Evolutionary conservation across 2,888 invertebrate species (phyloP).

Genomic region (Cryptosula pallasiana): DNA sequence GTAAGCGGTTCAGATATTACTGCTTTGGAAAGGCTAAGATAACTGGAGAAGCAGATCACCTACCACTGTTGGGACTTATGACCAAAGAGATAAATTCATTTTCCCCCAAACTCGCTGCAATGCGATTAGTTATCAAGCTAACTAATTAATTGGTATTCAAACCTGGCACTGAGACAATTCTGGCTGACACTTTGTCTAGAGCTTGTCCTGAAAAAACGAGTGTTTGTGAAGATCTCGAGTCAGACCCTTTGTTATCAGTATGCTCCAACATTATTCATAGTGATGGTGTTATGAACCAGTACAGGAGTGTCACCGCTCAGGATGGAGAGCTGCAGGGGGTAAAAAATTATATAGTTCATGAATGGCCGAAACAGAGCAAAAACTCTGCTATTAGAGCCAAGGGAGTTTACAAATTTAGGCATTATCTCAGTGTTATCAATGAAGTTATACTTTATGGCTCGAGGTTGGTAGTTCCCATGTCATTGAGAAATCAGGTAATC

Average conservation of each 20-base stretch:
- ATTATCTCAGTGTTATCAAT: neutral
- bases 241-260: neutral
- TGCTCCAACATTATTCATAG: neutral
- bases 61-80: neutral
- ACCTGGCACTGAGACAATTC: neutral
- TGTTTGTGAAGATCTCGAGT: neutral
- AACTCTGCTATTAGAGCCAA: neutral
- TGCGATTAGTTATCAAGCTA: neutral
- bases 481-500: neutral
- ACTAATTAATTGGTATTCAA: neutral
- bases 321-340: neutral
- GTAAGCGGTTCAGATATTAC: neutral
- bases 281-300: neutral
- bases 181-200: neutral
- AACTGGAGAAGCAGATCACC: neutral
- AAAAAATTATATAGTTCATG: neutral
- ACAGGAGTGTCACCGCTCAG: neutral
- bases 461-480: neutral
- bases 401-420: neutral
- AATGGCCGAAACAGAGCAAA: neutral
- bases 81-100: neutral
- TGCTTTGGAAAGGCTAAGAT: neutral
- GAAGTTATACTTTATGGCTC: neutral
- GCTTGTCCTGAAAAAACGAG: neutral
- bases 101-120: neutral